Evolutionary conservation across 2,113 vertebrate genomes (phyloP).

Genomic region (Myotis yumanensis): DNA sequence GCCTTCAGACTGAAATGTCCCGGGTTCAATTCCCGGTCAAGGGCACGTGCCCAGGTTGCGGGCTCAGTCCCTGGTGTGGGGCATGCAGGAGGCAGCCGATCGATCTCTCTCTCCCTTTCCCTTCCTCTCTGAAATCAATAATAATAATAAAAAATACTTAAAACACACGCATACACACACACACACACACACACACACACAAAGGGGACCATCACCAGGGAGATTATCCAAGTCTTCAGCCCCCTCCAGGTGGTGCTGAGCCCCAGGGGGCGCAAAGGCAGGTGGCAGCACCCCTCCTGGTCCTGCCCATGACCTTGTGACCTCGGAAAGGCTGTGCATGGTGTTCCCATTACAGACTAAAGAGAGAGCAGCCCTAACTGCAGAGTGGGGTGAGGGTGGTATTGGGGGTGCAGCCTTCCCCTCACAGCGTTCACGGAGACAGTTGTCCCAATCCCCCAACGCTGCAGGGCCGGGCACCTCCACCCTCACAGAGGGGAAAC

Average conservation of each 20-base stretch:
- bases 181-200: too few relatives aligned
- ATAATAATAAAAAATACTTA: too few relatives aligned
- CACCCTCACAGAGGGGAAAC: not conserved
- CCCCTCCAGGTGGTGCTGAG: not conserved
- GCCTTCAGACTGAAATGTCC: too few relatives aligned
- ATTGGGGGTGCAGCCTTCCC: not conserved
- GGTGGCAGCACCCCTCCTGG: not conserved
- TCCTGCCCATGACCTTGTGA: not conserved
- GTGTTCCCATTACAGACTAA: not conserved
- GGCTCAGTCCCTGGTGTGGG: too few relatives aligned
- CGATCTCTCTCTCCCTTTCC: too few relatives aligned
- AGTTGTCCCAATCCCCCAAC: not conserved
- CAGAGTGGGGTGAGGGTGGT: too few relatives aligned
- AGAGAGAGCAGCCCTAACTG: not conserved
- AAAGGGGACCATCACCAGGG: not conserved
- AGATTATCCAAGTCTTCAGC: not conserved
- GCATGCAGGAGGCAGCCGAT: too few relatives aligned
- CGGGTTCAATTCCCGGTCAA: too few relatives aligned
- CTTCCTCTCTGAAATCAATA: too few relatives aligned
- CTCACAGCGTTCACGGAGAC: rapidly evolving
- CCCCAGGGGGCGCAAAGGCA: not conserved
- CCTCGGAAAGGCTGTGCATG: not conserved
- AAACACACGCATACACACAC: too few relatives aligned
- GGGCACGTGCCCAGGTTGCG: too few relatives aligned
- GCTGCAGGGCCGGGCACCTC: not conserved